phyloP scores from a whole-genome alignment of 2,113 vertebrate species.

The Apeltes quadracus region DNA sequence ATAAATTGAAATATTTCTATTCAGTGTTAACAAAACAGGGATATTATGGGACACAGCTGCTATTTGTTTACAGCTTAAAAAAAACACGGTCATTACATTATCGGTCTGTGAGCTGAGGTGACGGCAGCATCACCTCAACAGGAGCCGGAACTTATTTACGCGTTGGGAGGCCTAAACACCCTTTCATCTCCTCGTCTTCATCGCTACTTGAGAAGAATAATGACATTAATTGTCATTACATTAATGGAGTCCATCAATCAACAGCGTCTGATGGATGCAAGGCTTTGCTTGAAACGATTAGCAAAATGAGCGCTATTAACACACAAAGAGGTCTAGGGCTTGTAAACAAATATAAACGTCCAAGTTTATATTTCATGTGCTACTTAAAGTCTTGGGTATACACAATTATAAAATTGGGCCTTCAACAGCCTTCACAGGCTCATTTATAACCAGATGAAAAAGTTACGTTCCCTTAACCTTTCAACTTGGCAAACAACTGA shows the following conservation, averaged over 20 bases:
- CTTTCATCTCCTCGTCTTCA: slow-evolving; percentile 20
- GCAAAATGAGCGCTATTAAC: slow-evolving; percentile 17
- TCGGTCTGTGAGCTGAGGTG: slow-evolving; percentile 4
- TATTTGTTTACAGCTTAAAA: neutral
- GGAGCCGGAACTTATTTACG: slow-evolving; percentile 16
- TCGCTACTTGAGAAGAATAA: slow-evolving; percentile 40
- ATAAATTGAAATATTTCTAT: neutral
- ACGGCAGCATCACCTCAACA: slow-evolving; percentile 17
- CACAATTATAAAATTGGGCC: too few species aligned
- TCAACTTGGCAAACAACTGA: neutral
- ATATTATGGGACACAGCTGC: neutral
- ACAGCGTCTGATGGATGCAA: slow-evolving; percentile 29
- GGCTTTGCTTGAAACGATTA: slow-evolving; percentile 23
- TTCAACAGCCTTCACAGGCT: neutral
- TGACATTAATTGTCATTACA: slow-evolving; percentile 46
- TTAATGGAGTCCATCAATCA: slow-evolving; percentile 66
- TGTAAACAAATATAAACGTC: neutral
- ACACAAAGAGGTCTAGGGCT: neutral
- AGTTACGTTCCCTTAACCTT: neutral
- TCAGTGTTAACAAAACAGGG: neutral
- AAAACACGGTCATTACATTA: slow-evolving; percentile 6
- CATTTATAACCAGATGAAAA: neutral
- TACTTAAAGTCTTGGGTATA: neutral
- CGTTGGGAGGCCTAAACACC: slow-evolving; percentile 25
- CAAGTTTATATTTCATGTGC: neutral